Conservation (phyloP, 2,888 invertebrate species). For the Hololepta plana region DNA sequence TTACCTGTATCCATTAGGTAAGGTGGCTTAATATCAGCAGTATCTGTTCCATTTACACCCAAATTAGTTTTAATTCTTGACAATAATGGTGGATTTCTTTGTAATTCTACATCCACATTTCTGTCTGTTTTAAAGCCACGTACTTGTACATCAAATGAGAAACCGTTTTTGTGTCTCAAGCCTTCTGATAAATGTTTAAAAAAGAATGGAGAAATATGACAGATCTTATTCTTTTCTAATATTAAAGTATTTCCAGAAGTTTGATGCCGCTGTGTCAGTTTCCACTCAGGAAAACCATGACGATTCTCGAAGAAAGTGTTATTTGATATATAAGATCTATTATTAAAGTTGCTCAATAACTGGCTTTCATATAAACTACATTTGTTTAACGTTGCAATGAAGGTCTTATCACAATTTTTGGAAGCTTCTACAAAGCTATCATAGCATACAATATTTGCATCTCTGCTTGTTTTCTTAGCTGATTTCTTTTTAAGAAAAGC, state of each 20-base stretch:
- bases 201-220: conserved; percentile 18
- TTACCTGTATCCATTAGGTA: conserved; percentile 12
- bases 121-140: conserved; percentile 69
- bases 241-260: too few species aligned
- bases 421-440: conserved; percentile 29
- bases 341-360: conserved; percentile 20
- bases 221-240: conserved; percentile 14
- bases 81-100: conserved; percentile 52
- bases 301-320: conserved; percentile 29
- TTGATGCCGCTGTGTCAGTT: conserved; percentile 15
- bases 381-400: conserved; percentile 20
- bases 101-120: conserved; percentile 46
- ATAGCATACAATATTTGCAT: conserved; percentile 20
- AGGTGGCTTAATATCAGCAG: conserved; percentile 12
- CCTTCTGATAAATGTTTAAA: conserved; percentile 18
- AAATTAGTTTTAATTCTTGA: conserved; percentile 42
- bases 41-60: conserved; percentile 15
- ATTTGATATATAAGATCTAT: conserved; percentile 24
- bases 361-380: conserved; percentile 17
- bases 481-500: conserved; percentile 21
- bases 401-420: conserved; percentile 25
- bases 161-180: conserved; percentile 17
- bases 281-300: conserved; percentile 22
- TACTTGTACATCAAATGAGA: conserved; percentile 32
- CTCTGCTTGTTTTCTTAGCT: conserved; percentile 15